phyloP scores from a whole-genome alignment of 1,140 invertebrate genomes.

The Drosophila chauvacae region DNA sequence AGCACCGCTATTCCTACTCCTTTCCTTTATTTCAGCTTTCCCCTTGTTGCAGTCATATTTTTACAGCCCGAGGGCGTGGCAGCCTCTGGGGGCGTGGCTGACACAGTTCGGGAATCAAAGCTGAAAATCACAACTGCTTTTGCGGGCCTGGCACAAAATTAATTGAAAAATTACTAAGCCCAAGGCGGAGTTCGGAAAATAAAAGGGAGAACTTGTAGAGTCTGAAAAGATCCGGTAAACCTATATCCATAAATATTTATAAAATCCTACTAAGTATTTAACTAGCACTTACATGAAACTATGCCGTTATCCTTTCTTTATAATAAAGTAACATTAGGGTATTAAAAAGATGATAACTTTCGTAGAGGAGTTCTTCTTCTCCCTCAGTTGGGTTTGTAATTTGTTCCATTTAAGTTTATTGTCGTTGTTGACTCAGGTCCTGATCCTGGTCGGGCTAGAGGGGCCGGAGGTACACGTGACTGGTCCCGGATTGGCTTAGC shows the following conservation, averaged over 20 bases:
- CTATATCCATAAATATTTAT: background rate
- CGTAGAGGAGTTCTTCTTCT: background rate
- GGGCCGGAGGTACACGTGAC: constrained; percentile 41
- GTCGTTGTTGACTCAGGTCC: constrained; percentile 27
- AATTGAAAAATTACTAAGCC: constrained; percentile 51
- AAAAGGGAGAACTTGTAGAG: background rate
- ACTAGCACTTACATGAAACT: background rate
- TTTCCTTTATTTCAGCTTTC: background rate
- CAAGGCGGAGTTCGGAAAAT: background rate
- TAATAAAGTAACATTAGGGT: background rate
- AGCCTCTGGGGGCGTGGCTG: constrained; percentile 50
- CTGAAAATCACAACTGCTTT: constrained; percentile 36
- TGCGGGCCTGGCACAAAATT: constrained; percentile 26
- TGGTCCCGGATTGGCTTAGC: constrained; percentile 56
- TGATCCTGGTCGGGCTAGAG: background rate
- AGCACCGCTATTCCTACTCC: constrained; percentile 20
- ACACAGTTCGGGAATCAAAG: constrained; percentile 62
- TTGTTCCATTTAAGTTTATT: constrained; percentile 19
- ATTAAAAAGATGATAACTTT: background rate
- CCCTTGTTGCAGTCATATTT: constrained; percentile 43
- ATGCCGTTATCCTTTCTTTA: background rate
- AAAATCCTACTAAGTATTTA: background rate
- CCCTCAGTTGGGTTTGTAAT: background rate
- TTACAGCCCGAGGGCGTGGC: constrained; percentile 16
- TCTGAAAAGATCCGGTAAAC: no score